These are phyloP conservation scores for Eleutherodactylus coqui DNA, from an alignment of 2,797 vertebrate genomes.

Conservation along the genomic window DNA sequence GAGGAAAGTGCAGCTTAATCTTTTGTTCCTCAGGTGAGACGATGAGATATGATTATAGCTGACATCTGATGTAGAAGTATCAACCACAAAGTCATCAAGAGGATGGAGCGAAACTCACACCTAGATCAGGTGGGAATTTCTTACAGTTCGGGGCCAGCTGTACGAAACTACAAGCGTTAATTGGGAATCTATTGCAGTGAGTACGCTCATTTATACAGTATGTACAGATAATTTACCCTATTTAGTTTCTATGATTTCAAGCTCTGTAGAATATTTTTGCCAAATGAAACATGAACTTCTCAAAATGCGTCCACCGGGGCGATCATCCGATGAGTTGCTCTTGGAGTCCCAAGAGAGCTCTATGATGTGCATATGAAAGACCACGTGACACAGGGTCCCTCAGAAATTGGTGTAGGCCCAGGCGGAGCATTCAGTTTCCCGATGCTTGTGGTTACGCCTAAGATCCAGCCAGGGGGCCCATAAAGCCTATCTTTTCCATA, in stretches of 20 bases:
- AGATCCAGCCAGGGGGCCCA: too few relatives aligned
- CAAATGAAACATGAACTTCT: too few relatives aligned
- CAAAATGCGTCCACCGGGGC: too few relatives aligned
- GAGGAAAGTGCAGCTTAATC: conserved; percentile 35
- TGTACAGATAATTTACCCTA: neutral
- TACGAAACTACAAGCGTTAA: neutral
- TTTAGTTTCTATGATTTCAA: neutral
- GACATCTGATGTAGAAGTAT: conserved; percentile 42
- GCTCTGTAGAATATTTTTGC: too few relatives aligned
- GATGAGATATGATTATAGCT: conserved; percentile 49
- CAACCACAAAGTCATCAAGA: conserved; percentile 38
- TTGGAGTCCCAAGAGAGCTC: too few relatives aligned
- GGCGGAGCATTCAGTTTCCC: too few relatives aligned
- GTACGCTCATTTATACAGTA: neutral
- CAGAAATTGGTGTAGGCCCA: too few relatives aligned
- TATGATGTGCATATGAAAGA: too few relatives aligned
- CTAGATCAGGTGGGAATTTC: conserved; percentile 9
- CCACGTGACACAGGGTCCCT: too few relatives aligned
- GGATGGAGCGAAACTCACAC: neutral
- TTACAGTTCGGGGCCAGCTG: neutral
- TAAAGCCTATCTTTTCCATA: too few relatives aligned
- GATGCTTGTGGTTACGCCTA: too few relatives aligned
- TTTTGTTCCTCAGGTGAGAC: conserved; percentile 21
- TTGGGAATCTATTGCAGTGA: neutral
- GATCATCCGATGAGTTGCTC: too few relatives aligned